A percentile compares a stretch with the other conserved stretches of the same genome.
Conservation (phyloP, 2,888 invertebrate genomes). For the Torymus tubicola region DNA sequence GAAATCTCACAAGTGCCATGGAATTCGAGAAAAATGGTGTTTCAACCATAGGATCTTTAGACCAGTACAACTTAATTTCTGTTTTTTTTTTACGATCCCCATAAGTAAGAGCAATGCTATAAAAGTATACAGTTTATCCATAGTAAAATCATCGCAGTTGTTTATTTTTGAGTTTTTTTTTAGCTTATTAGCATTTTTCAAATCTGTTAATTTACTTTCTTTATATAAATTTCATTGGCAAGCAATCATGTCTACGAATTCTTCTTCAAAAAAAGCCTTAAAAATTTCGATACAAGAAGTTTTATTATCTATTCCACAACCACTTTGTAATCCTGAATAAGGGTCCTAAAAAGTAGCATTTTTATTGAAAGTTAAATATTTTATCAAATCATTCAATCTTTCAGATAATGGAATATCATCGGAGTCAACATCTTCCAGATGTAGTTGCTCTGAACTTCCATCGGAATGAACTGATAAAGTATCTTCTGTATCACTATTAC, state of each 20-base stretch:
- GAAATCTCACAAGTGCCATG: background rate
- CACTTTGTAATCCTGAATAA: constrained; percentile 2
- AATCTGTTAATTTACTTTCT: constrained; percentile 8
- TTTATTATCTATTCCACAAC: constrained; percentile 1
- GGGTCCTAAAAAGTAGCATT: background rate
- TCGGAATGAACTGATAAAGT: background rate
- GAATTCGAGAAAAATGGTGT: constrained; percentile 18
- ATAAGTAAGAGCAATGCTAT: constrained; percentile 6
- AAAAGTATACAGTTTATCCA: background rate
- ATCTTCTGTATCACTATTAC: background rate
- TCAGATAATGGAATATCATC: constrained; percentile 5
- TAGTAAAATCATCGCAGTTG: constrained; percentile 6
- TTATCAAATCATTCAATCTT: constrained; percentile 5
- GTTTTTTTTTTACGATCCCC: constrained; percentile 19
- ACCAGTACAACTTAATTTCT: background rate
- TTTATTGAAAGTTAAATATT: background rate
- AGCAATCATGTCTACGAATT: constrained; percentile 10
- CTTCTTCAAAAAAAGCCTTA: constrained; percentile 11
- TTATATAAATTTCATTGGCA: constrained; percentile 8
- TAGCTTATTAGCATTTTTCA: constrained; percentile 24
- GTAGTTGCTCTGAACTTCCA: constrained; percentile 1
- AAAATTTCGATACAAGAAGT: constrained; percentile 14
- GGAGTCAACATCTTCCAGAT: constrained; percentile 3
- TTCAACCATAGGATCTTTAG: constrained; percentile 14
- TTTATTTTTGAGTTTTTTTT: constrained; percentile 24